Base-by-base conservation (phyloP, 1,140 invertebrate species). In the Teleogryllus occipitalis region DNA sequence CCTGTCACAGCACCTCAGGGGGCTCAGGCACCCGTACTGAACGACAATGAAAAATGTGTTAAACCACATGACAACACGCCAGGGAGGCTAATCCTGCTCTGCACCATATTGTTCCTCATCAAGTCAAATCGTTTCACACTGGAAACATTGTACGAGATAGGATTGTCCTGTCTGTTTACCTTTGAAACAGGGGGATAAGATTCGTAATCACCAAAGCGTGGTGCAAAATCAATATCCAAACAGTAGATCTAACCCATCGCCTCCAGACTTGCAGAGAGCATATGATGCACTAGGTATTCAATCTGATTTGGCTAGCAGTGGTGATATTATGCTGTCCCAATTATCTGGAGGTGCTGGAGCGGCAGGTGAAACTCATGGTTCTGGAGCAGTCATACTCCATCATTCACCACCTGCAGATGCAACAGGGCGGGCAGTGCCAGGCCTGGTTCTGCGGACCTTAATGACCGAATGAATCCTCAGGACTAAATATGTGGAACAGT, bases 41-140 rank as follows among this genome's bases (percentile, higher is more conserved):
- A 94, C 95, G 85, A 99, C 97, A 1, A 99, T 99, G 98, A 99
- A 99, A 86, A 96, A 96, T 83, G 98, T 99, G n/a, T 89, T 99
- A 77, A 97, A 94, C 84, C 98, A 99, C 84, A 99, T 99, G 98
- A 98, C 96, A 73, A 96, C 92, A 0, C 99, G 98, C 88, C 95
- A 96, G 87, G 94, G 94, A 49, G 98, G 97, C 76, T 96, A 96
- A 86, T 92, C 91, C 82, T 97, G 96, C 86, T 90, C 90, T 46
- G 94, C 97, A 80, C 93, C 97, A 47, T 98, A 99, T 85, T 99
- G 98, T 88, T 98, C 97, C 79, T 99, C 98, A 27, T 99, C 98
- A 0, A 88, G 98, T 81, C 98, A 99, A 88, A 99, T 99, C 49
- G 98, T 99, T 80, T 94, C 95, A 81, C 98, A 99, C 87, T 99